phyloP scores from a whole-genome alignment of 2,113 vertebrate species.

The Thamnophis sirtalis region DNA sequence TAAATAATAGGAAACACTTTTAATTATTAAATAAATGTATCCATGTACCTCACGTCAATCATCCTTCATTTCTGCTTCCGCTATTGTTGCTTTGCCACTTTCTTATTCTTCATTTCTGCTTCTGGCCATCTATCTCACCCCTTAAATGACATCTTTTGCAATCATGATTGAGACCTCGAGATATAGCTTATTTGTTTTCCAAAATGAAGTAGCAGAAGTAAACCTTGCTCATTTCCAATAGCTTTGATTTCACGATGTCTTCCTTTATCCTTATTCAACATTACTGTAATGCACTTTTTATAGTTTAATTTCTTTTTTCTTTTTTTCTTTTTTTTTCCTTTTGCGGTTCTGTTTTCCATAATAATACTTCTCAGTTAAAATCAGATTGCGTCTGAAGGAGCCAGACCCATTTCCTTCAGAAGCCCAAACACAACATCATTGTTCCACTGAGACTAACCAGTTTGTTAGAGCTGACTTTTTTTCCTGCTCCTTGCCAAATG shows the following conservation, averaged over 20 bases:
- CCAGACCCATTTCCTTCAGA: slow-evolving; percentile 62
- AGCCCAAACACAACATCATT: slow-evolving; percentile 51
- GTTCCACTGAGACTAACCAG: slow-evolving; percentile 54
- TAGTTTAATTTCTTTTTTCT: slow-evolving; percentile 73
- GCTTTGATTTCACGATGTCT: slow-evolving; percentile 57
- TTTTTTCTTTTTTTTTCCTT: slow-evolving; percentile 48
- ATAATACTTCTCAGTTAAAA: slow-evolving; percentile 72
- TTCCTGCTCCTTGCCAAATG: slow-evolving; percentile 52
- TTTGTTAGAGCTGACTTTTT: slow-evolving; percentile 47
- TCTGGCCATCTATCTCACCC: background rate
- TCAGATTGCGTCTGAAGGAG: slow-evolving; percentile 71
- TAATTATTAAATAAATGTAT: background rate
- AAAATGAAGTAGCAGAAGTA: background rate
- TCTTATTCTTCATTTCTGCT: background rate
- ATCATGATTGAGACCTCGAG: background rate
- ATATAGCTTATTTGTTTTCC: background rate
- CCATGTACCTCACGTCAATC: background rate
- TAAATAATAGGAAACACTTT: background rate
- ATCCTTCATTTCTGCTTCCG: background rate
- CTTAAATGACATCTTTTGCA: background rate
- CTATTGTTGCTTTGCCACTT: background rate
- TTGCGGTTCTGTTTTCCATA: slow-evolving; percentile 63
- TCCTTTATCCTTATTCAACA: slow-evolving; percentile 62
- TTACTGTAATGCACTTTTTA: slow-evolving; percentile 76
- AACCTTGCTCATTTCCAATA: slow-evolving; percentile 47